These are phyloP conservation scores for Ips typographus DNA, from an alignment of 1,140 invertebrate genomes.

Conservation along the genomic window DNA sequence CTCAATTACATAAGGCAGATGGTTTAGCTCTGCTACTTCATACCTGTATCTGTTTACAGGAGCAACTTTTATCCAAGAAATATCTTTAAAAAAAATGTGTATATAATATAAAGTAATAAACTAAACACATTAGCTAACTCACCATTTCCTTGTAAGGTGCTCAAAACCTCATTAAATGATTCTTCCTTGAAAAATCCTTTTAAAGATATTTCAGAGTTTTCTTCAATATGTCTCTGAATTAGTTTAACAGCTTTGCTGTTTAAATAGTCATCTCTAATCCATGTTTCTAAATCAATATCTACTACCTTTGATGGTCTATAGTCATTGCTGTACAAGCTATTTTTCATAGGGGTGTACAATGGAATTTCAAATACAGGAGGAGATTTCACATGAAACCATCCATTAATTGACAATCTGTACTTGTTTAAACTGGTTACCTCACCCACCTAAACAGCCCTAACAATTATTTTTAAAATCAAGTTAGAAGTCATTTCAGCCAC, in stretches of 20 bases:
- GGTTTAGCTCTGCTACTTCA: conserved; percentile 55
- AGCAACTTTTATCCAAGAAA: conserved; percentile 61
- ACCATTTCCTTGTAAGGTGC: conserved; percentile 53
- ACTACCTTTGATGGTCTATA: conserved; percentile 40
- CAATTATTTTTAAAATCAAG: conserved; percentile 7
- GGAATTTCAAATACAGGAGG: conserved; percentile 46
- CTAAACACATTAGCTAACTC: conserved; percentile 1
- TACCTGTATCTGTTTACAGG: conserved; percentile 66
- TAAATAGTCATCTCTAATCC: conserved; percentile 58
- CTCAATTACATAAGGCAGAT: conserved; percentile 53
- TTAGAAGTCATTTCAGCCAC: background rate
- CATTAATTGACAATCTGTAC: conserved; percentile 69
- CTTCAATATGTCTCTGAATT: conserved; percentile 61
- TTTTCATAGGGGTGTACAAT: conserved; percentile 37
- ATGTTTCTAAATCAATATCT: conserved; percentile 50
- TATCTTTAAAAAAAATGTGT: conserved; percentile 37
- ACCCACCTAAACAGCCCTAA: conserved; percentile 55
- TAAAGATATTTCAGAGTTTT: conserved; percentile 60
- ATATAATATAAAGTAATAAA: conserved; percentile 6
- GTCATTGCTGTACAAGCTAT: conserved; percentile 40
- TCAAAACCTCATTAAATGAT: conserved; percentile 53
- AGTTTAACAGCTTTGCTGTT: conserved; percentile 51
- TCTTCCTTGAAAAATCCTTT: conserved; percentile 57
- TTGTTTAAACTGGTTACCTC: conserved; percentile 65
- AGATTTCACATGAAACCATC: conserved; percentile 68